Evolutionary conservation across 2,888 invertebrate species (phyloP).

Genomic region (Drosophila prolongata): DNA sequence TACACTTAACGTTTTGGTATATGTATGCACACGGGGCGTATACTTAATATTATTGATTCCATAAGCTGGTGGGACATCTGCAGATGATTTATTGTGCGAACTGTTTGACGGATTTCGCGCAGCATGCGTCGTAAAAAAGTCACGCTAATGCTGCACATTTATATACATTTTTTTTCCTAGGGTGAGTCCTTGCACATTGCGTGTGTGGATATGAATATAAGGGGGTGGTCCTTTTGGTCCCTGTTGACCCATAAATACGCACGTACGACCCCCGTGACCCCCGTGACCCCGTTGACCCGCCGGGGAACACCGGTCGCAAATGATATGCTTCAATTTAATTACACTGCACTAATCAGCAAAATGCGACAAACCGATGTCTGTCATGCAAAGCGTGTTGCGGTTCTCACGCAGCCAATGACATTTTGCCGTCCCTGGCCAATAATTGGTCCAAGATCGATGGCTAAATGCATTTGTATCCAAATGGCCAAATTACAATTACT

Average conservation of each 20-base stretch:
- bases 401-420: constrained; percentile 29
- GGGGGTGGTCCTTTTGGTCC: constrained; percentile 5
- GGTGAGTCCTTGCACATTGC: constrained; percentile 11
- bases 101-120: constrained; percentile 15
- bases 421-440: constrained; percentile 2
- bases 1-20: not conserved
- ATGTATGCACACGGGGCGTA: constrained; percentile 8
- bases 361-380: constrained; percentile 39
- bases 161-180: not conserved
- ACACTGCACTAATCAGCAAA: constrained; percentile 50
- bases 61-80: constrained; percentile 10
- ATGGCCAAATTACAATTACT: not conserved
- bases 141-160: constrained; percentile 27
- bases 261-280: constrained; percentile 3
- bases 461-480: not conserved
- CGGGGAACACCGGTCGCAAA: constrained; percentile 14
- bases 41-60: constrained; percentile 21
- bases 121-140: constrained; percentile 21
- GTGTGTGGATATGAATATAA: not conserved
- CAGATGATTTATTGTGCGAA: constrained; percentile 8
- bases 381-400: constrained; percentile 20
- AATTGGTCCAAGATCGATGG: constrained; percentile 18
- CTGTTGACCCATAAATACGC: constrained; percentile 39
- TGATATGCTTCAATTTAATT: constrained; percentile 48
- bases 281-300: constrained; percentile 2